phyloP scores from a whole-genome alignment of 2,888 invertebrate species.

The Meloe dianella region DNA sequence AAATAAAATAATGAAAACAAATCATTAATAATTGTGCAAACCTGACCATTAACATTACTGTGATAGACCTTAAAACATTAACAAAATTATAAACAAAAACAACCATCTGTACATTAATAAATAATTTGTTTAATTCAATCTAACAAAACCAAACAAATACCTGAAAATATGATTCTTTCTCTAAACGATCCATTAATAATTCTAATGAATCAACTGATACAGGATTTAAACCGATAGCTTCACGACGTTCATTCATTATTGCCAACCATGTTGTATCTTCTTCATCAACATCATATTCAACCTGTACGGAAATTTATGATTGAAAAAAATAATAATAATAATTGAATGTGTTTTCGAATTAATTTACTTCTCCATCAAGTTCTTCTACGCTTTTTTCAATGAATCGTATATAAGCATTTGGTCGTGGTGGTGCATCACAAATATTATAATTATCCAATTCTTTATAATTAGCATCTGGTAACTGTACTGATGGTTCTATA shows the following conservation, averaged over 20 bases:
- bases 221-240: constrained; percentile 71
- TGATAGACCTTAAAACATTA: constrained; percentile 32
- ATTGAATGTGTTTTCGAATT: too few species aligned
- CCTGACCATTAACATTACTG: constrained; percentile 28
- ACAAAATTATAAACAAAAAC: neutral
- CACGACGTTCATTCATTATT: constrained; percentile 84
- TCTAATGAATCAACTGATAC: constrained; percentile 92
- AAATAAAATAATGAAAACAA: neutral
- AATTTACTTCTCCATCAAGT: constrained; percentile 76
- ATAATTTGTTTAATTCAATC: neutral
- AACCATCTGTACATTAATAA: neutral
- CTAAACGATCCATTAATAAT: constrained; percentile 94
- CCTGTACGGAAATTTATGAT: constrained; percentile 46
- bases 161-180: constrained; percentile 97
- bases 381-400: constrained; percentile 95
- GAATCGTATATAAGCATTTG: constrained; percentile 90
- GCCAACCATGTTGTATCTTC: constrained; percentile 96
- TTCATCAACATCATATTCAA: constrained; percentile 98
- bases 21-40: constrained; percentile 20
- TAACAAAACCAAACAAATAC: constrained; percentile 52
- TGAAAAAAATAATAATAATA: too few species aligned
- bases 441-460: constrained; percentile 80
- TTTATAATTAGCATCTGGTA: constrained; percentile 74
- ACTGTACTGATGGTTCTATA: constrained; percentile 60
- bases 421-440: constrained; percentile 81